These are phyloP conservation scores for Homarus americanus DNA, from an alignment of 1,140 invertebrate genomes.

Conservation along the genomic window DNA sequence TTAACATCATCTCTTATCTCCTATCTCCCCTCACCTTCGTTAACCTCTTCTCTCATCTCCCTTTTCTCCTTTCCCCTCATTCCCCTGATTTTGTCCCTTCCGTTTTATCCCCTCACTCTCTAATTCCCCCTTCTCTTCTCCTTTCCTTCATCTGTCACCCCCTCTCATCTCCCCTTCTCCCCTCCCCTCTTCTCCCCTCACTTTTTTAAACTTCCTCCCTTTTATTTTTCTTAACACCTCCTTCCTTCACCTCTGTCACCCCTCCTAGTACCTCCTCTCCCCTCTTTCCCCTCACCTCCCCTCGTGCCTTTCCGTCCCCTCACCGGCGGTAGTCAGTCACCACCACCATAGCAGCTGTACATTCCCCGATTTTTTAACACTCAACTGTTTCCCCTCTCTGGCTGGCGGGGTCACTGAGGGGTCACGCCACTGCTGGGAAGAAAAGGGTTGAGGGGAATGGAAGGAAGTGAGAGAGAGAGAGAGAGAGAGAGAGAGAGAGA, in stretches of 20 bases:
- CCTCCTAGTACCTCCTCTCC: background rate
- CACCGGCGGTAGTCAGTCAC: background rate
- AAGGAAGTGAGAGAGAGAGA: background rate
- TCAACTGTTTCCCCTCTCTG: slow-evolving; percentile 15
- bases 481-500: slow-evolving; percentile 7
- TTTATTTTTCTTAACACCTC: background rate
- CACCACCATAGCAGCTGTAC: slow-evolving; percentile 33
- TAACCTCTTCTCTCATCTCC: background rate
- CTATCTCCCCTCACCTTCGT: background rate
- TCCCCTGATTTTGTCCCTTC: background rate
- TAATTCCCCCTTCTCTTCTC: background rate
- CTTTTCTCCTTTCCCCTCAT: background rate
- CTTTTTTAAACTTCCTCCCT: no score
- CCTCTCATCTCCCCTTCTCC: background rate
- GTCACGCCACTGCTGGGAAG: slow-evolving; percentile 15
- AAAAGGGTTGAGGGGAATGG: background rate
- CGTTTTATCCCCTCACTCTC: background rate
- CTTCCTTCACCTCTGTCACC: background rate
- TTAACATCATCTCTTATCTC: background rate
- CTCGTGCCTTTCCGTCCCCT: background rate
- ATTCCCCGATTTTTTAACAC: slow-evolving; percentile 47
- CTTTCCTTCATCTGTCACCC: no score
- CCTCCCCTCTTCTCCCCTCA: background rate
- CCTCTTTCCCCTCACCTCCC: background rate
- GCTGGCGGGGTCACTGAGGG: slow-evolving; percentile 40